Base-by-base conservation (phyloP, 2,797 vertebrate genomes). In the Siniperca undulata region DNA sequence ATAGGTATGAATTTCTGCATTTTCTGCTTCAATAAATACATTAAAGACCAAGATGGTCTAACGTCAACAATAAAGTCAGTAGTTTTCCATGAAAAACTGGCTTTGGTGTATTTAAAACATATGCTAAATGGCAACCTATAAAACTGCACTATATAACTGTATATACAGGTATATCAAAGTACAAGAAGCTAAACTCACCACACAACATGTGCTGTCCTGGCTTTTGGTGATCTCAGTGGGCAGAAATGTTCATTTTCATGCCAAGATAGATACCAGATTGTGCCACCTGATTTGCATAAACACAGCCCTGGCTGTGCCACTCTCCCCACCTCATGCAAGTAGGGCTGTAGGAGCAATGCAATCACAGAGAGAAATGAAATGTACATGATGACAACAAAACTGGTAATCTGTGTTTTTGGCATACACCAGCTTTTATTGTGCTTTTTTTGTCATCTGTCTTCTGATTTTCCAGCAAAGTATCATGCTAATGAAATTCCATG, bases 201-300 rank as follows among this genome's bases (percentile, higher is more conserved):
- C 22, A 38, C 56, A 48, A 11, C 34, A 46, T 20, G 13, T 56
- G 60, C 48, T 52, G 67, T 78, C 24, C 8, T 52, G 34, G 17
- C 46, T 70, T 60, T 53, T 53, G 17, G 34, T 42, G 11, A 11
- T 60, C 13, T 67, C 44, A 56, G 6, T 64, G 24, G 44, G 60
- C 13, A 67, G 44, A 53, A 65, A 78, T 64, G 1, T 34, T 69
- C 1, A 20, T 27, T 79, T 67, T 61, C 24, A 69, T 56, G 40
- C 62, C 64, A 73, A 65, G 56, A 59, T 20, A 59, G n/a, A 55
- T 24, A 61, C 19, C 48, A 59, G 24, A 42, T 14, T 48, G 53
- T 78, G 59, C 36, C 58, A 46, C 13, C 52, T 24, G 13, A 74
- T 80, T 69, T 80, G 64, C 68, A 80, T 80, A 60, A 81, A 66